A percentile compares a stretch with the other conserved stretches of the same genome.
Conservation (phyloP, 2,888 invertebrate species). For the Cephus pulcher region DNA sequence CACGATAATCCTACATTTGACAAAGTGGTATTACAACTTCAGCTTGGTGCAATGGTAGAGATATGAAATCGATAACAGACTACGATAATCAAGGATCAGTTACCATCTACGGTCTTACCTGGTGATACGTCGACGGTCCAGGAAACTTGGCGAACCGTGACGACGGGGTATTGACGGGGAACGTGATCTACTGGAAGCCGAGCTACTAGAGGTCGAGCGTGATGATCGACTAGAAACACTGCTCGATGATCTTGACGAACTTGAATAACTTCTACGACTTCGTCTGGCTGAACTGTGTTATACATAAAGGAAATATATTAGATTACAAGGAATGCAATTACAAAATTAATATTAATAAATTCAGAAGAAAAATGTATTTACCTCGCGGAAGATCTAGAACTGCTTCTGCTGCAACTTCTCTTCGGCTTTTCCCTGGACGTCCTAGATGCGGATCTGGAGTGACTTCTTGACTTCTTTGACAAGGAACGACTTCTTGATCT, state of each 20-base stretch:
- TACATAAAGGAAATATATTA: not conserved
- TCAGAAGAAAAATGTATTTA: conserved; percentile 19
- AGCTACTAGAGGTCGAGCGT: conserved; percentile 66
- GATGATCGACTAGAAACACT: conserved; percentile 71
- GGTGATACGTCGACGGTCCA: conserved; percentile 93
- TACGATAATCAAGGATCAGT: conserved; percentile 16
- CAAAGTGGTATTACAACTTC: conserved; percentile 41
- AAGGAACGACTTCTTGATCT: conserved; percentile 24
- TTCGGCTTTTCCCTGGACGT: conserved; percentile 47
- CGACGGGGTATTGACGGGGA: conserved; percentile 93
- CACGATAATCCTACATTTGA: conserved; percentile 32
- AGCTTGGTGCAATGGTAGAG: conserved; percentile 42
- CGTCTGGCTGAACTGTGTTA: conserved; percentile 49
- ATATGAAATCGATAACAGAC: conserved; percentile 18
- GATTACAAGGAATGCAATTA: not conserved
- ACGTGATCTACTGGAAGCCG: conserved; percentile 71
- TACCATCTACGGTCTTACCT: conserved; percentile 74
- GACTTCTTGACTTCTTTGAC: conserved; percentile 35
- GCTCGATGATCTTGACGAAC: conserved; percentile 68
- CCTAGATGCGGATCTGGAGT: conserved; percentile 50
- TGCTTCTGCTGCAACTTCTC: conserved; percentile 50
- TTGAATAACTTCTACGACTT: conserved; percentile 60
- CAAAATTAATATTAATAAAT: not conserved
- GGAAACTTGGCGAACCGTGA: conserved; percentile 93
- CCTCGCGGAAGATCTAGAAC: conserved; percentile 58